Conservation (phyloP, 92 coral and sea anemone genomes). For the Phenganax marumi region DNA sequence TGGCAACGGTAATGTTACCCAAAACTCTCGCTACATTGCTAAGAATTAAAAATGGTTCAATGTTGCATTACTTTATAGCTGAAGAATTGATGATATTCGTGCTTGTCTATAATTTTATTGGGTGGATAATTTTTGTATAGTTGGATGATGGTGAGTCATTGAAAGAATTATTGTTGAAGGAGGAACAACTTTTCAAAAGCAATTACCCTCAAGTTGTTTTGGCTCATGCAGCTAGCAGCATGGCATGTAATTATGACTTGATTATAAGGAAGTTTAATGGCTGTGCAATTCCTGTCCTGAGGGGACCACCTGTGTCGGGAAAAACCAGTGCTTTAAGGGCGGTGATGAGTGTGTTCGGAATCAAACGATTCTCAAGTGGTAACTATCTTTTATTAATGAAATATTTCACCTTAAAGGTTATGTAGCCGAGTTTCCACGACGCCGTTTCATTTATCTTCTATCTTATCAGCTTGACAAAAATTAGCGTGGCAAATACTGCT, state of each 20-base stretch:
- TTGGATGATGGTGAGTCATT: slow-evolving; percentile 5
- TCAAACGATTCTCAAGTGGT: not conserved
- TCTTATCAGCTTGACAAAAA: no score
- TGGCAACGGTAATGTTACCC: not conserved
- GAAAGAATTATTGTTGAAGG: not conserved
- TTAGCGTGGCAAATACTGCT: no score
- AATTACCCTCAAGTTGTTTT: not conserved
- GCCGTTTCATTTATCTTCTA: no score
- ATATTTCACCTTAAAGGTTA: no score
- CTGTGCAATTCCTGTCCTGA: not conserved
- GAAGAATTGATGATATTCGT: not conserved
- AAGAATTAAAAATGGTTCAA: not conserved
- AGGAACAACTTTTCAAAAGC: not conserved
- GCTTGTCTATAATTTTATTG: not conserved
- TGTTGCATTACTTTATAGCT: not conserved
- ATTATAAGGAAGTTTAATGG: not conserved
- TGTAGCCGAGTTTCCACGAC: no score
- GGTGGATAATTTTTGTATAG: not conserved
- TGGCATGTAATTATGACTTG: not conserved
- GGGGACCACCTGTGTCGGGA: not conserved
- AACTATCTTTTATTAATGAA: not conserved
- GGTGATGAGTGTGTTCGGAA: not conserved
- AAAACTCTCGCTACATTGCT: no score
- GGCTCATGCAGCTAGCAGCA: not conserved
- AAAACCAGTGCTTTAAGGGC: not conserved